Evolutionary conservation across 2,797 vertebrate species (phyloP), one percentile per base, ranked within the genome.

Genomic region (Fistularia tabacaria): DNA sequence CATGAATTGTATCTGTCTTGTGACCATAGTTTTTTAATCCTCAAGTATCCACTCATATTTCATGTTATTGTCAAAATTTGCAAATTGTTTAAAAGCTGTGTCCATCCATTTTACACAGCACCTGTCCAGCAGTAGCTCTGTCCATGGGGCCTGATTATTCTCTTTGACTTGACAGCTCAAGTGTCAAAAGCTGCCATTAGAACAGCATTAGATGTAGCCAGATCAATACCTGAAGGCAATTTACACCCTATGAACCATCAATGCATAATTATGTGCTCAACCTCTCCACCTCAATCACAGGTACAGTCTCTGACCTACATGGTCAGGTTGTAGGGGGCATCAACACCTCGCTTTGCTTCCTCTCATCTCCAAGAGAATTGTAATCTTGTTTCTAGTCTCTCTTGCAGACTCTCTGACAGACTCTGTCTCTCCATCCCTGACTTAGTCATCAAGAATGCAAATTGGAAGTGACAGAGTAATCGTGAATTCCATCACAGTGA

Each of bases 391-490:
- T 51, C 72, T 61, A 11, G 59, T 73, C 57, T 69, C 54, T 9
- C 11, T n/a, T 9, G 44, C 58, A 1, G 50, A 57, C 66, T 73
- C 64, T 36, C 51, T 67, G 64, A 68, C 62, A n/a, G 6, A 6
- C 38, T n/a, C n/a, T 13, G 36, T 55, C 54, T 67, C n/a, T 47
- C 53, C 1, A n/a, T 45, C 52, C 49, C 64, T 11, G 60, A 45
- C 43, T 74, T 74, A 49, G 60, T 84, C 61, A 82, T 81, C 69
- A 63, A 53, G 66, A 70, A 84, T 82, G 71, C 64, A 83, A 86
- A 87, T 76, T 77, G 64, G 57, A 81, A 88, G 79, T 78, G 85
- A 87, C 84, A 81, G 71, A 68, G 79, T 73, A 81, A 86, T 84
- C 39, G 68, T 54, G 75, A 74, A 74, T 79, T 79, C 76, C 79